phyloP scores from a whole-genome alignment of 2,888 invertebrate species.

The Acleris literana region DNA sequence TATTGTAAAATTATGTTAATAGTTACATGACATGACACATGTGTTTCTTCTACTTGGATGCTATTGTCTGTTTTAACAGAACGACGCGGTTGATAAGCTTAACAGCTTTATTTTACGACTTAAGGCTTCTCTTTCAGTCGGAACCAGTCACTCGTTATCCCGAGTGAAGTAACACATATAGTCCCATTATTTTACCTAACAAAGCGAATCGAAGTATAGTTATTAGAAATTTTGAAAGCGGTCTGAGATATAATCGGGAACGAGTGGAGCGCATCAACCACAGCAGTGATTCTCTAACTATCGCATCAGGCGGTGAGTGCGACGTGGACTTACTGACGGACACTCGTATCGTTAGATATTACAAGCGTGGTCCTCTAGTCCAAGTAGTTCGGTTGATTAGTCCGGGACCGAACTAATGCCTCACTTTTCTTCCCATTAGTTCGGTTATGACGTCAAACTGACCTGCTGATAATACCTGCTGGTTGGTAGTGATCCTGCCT shows the following conservation, averaged over 20 bases:
- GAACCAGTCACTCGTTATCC: slow-evolving; percentile 50
- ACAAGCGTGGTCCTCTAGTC: too few species aligned
- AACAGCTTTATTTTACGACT: slow-evolving; percentile 29
- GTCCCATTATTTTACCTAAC: slow-evolving; percentile 42
- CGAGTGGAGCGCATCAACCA: slow-evolving; percentile 70
- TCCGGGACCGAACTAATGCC: too few species aligned
- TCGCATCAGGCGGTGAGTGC: too few species aligned
- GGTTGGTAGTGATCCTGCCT: too few species aligned
- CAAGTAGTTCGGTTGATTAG: too few species aligned
- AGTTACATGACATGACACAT: background rate
- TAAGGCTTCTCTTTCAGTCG: slow-evolving; percentile 25
- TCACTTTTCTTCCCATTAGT: too few species aligned
- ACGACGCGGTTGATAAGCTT: slow-evolving; percentile 37
- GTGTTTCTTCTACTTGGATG: background rate
- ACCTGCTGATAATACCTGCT: too few species aligned
- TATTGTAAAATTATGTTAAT: background rate
- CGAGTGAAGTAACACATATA: slow-evolving; percentile 40
- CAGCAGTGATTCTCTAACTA: too few species aligned
- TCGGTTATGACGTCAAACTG: too few species aligned
- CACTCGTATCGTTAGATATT: too few species aligned
- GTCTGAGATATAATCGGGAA: slow-evolving; percentile 52
- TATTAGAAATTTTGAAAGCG: slow-evolving; percentile 63
- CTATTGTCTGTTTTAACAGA: background rate
- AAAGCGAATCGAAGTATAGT: slow-evolving; percentile 52
- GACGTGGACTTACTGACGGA: too few species aligned